These are phyloP conservation scores for Myiotriccus ornatus DNA, from an alignment of 2,797 vertebrate genomes.

Conservation along the genomic window DNA sequence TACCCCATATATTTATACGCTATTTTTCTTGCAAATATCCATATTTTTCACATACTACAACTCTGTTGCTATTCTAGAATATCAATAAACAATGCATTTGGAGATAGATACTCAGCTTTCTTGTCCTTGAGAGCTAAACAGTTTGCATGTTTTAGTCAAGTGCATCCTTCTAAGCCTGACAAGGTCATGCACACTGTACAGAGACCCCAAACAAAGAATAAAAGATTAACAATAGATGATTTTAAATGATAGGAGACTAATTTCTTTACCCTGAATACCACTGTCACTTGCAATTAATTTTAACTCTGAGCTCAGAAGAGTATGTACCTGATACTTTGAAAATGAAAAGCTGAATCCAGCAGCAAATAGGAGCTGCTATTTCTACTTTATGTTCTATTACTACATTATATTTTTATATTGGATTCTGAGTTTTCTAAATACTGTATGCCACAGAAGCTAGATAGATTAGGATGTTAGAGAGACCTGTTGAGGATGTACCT, in stretches of 20 bases:
- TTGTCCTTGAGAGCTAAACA: constrained; percentile 9
- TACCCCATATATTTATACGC: background rate
- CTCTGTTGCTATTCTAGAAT: background rate
- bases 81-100: background rate
- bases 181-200: constrained; percentile 10
- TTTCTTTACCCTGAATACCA: constrained; percentile 18
- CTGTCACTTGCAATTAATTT: constrained; percentile 46
- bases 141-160: constrained; percentile 7
- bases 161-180: background rate
- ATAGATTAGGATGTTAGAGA: background rate
- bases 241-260: constrained; percentile 13
- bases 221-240: constrained; percentile 19
- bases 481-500: background rate
- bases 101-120: background rate
- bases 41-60: background rate
- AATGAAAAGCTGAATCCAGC: background rate
- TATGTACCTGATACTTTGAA: background rate
- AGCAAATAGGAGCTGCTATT: background rate
- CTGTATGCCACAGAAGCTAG: background rate
- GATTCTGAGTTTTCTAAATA: background rate
- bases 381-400: background rate
- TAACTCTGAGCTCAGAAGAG: background rate
- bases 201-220: constrained; percentile 4
- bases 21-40: background rate
- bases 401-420: background rate